phyloP scores from a whole-genome alignment of 2,888 invertebrate species.

The Dynastes grantii region DNA sequence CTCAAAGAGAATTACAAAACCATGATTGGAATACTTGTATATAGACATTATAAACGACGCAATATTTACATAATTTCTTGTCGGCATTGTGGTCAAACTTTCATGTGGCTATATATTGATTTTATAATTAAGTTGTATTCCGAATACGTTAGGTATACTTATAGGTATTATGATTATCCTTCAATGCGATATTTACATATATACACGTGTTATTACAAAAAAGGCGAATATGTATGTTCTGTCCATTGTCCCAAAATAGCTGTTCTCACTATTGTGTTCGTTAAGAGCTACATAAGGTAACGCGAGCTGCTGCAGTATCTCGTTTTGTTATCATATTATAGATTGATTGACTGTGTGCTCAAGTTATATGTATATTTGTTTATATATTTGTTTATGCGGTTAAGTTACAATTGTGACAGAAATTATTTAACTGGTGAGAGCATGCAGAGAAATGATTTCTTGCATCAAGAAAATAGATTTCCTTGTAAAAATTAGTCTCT shows the following conservation, averaged over 20 bases:
- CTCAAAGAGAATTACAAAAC: too few relatives aligned
- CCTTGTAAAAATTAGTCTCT: too few relatives aligned
- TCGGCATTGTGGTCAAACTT: conserved; percentile 7
- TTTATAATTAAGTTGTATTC: conserved; percentile 6
- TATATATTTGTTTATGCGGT: too few relatives aligned
- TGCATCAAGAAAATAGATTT: too few relatives aligned
- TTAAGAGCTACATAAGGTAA: neutral
- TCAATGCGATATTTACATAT: neutral
- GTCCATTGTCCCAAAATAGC: neutral
- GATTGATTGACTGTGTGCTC: neutral
- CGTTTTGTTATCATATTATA: neutral
- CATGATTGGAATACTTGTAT: neutral
- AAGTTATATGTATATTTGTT: too few relatives aligned
- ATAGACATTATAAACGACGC: neutral
- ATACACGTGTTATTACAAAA: neutral
- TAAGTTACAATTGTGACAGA: too few relatives aligned
- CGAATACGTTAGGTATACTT: neutral
- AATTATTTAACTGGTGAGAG: too few relatives aligned
- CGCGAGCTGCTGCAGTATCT: neutral
- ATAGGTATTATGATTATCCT: neutral
- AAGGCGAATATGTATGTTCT: conserved; percentile 5
- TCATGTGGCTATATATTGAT: conserved; percentile 5
- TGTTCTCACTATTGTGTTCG: neutral
- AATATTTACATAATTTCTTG: conserved; percentile 9
- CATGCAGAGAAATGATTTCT: too few relatives aligned